These are phyloP conservation scores for Choreutis nemorana DNA, from an alignment of 2,888 invertebrate species.

Conservation along the genomic window DNA sequence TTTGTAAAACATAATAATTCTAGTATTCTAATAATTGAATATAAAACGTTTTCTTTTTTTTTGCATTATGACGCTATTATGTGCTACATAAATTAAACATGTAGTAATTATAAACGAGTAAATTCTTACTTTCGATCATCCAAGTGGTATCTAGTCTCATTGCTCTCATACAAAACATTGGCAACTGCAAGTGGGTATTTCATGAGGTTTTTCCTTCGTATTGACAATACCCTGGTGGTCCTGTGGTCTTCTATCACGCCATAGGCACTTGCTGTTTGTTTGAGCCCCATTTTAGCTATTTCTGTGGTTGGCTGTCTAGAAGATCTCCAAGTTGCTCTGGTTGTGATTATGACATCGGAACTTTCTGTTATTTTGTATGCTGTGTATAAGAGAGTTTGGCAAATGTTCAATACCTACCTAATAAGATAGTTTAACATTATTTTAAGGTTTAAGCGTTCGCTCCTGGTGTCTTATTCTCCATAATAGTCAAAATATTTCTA, in stretches of 20 bases:
- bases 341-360: conserved; percentile 27
- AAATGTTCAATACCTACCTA: too few relatives aligned
- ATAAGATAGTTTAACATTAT: too few relatives aligned
- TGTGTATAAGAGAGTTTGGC: conserved; percentile 18
- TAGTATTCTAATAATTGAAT: too few relatives aligned
- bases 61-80: too few relatives aligned
- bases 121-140: conserved; percentile 44
- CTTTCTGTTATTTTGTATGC: conserved; percentile 38
- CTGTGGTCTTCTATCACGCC: conserved; percentile 35
- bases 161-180: conserved; percentile 46
- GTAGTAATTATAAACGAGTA: neutral
- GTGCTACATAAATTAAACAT: neutral
- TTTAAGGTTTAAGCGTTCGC: too few relatives aligned
- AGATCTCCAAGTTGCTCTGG: conserved; percentile 24
- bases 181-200: conserved; percentile 33
- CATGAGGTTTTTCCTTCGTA: conserved; percentile 31
- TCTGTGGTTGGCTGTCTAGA: too few relatives aligned
- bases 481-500: too few relatives aligned
- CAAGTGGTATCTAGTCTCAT: conserved; percentile 41
- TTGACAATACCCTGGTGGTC: conserved; percentile 23
- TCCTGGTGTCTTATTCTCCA: too few relatives aligned
- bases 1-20: too few relatives aligned
- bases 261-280: conserved; percentile 16
- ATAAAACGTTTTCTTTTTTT: too few relatives aligned
- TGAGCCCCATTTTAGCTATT: neutral